Percentiles rank a stretch among this genome's conserved stretches.
Evolutionary conservation across 2,113 vertebrate genomes (phyloP).

Genomic region (Ophiodon elongatus): DNA sequence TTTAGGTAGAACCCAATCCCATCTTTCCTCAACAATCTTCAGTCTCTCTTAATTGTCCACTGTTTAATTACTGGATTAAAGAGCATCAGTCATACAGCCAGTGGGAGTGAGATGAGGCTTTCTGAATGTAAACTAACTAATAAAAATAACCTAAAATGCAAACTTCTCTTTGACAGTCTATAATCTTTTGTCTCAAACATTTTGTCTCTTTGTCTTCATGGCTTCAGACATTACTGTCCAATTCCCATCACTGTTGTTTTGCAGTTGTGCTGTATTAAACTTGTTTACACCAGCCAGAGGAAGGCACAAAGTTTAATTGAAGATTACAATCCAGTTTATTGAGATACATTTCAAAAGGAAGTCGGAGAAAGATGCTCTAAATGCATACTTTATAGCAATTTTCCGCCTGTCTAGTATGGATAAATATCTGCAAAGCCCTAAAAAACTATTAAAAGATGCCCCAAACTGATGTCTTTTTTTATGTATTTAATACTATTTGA

Average conservation of each 20-base stretch:
- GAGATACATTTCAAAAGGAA: constrained; percentile 6
- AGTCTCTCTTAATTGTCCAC: constrained; percentile 72
- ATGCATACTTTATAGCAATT: constrained; percentile 8
- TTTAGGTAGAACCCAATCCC: constrained; percentile 77
- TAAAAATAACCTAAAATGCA: constrained; percentile 2
- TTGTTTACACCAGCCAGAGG: constrained; percentile 3
- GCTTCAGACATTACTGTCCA: not conserved
- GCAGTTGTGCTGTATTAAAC: not conserved
- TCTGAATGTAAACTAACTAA: constrained; percentile 30
- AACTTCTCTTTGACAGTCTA: constrained; percentile 1
- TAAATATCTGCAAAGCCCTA: not conserved
- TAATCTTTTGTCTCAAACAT: not conserved
- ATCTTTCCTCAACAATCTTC: constrained; percentile 75
- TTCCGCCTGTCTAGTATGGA: constrained; percentile 3
- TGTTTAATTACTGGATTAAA: constrained; percentile 66
- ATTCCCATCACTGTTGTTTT: not conserved
- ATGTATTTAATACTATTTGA: not conserved
- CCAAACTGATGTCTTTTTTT: not conserved
- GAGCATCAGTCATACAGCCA: constrained; percentile 48
- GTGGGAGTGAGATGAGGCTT: constrained; percentile 32
- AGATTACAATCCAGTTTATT: constrained; percentile 23
- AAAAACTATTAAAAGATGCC: constrained; percentile 15
- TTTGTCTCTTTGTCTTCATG: constrained; percentile 1
- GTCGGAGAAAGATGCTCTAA: not conserved
- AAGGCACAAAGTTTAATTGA: not conserved